Evolutionary conservation across 2,888 invertebrate genomes (phyloP).

Genomic region (Sesia apiformis): DNA sequence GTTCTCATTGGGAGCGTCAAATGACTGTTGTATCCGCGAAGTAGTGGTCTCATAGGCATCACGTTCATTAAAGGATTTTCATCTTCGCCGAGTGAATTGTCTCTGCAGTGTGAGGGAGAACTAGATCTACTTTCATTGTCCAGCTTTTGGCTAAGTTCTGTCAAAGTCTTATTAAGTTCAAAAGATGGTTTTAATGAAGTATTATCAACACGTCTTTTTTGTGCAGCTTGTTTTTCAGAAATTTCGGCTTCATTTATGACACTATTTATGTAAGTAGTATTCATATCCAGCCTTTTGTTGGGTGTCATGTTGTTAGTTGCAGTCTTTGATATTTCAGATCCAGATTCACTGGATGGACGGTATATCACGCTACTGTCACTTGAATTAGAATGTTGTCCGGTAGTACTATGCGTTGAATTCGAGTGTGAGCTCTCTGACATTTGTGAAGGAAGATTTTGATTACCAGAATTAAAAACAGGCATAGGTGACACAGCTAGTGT

Average conservation of each 20-base stretch:
- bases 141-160: constrained; percentile 40
- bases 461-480: constrained; percentile 68
- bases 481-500: constrained; percentile 83
- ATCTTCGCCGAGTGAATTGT: constrained; percentile 75
- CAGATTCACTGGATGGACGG: constrained; percentile 82
- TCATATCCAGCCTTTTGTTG: constrained; percentile 71
- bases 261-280: constrained; percentile 63
- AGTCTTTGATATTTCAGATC: constrained; percentile 74
- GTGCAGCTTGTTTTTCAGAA: constrained; percentile 62
- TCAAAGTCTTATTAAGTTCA: constrained; percentile 49
- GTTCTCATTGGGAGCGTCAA: constrained; percentile 81
- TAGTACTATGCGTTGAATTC: constrained; percentile 75
- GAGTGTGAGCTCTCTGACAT: constrained; percentile 81
- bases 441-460: constrained; percentile 51
- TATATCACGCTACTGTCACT: constrained; percentile 84
- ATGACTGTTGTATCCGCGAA: constrained; percentile 86
- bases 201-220: constrained; percentile 42
- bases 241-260: constrained; percentile 72
- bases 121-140: constrained; percentile 57
- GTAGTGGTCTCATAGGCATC: constrained; percentile 93
- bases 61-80: constrained; percentile 85
- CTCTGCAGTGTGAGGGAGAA: constrained; percentile 67
- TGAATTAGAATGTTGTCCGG: constrained; percentile 80
- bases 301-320: constrained; percentile 48
- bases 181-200: constrained; percentile 35